Percentiles rank a stretch among this genome's conserved stretches.
These are phyloP conservation scores for Caenorhabditis virilis DNA, from an alignment of 2,888 invertebrate species.

Conservation along the genomic window DNA sequence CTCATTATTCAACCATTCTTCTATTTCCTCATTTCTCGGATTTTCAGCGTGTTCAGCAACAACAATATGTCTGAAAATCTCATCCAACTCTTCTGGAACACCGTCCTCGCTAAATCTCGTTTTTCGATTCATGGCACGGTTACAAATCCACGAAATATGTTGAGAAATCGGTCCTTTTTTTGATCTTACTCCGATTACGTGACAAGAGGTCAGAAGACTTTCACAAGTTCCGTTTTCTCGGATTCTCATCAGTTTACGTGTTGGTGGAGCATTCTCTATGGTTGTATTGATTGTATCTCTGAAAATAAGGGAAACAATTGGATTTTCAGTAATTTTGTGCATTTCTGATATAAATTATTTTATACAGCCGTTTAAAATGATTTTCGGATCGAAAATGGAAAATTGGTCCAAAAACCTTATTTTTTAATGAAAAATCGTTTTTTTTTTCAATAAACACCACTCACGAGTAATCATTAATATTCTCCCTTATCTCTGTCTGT, in stretches of 20 bases:
- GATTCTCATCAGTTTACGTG: neutral
- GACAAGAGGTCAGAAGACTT: neutral
- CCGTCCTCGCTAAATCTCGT: too few relatives aligned
- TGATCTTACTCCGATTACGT: neutral
- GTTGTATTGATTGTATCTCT: neutral
- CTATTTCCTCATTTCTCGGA: neutral
- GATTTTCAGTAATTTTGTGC: neutral
- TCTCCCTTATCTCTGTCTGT: neutral
- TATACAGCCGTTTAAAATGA: too few relatives aligned
- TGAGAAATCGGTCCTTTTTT: neutral
- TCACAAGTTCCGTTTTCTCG: neutral
- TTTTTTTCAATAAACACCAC: neutral
- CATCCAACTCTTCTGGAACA: too few relatives aligned
- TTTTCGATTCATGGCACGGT: neutral
- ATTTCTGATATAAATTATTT: too few relatives aligned
- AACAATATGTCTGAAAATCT: neutral
- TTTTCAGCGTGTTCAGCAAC: neutral
- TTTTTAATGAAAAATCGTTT: too few relatives aligned
- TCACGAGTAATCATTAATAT: conserved; percentile 2
- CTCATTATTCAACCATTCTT: neutral
- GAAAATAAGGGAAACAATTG: neutral
- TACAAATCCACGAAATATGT: neutral
- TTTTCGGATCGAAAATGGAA: too few relatives aligned
- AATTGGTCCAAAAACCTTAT: too few relatives aligned
- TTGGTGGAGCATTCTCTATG: neutral